Base-by-base conservation (phyloP, 2,113 vertebrate species). In the Corydoras maculifer region DNA sequence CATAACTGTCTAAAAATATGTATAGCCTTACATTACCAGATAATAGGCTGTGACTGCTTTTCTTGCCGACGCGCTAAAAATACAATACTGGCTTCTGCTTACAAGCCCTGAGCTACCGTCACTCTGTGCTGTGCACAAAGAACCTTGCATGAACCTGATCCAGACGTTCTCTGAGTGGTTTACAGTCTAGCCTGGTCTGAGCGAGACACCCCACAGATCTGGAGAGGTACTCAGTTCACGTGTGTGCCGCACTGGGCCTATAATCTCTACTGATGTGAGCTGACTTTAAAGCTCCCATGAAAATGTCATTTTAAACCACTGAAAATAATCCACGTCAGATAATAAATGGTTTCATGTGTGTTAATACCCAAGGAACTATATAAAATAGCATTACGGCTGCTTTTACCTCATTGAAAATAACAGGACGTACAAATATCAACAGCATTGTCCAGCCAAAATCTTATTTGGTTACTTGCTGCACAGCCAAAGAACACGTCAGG, bases 111-210 rank as follows among this genome's bases (percentile, higher is more conserved):
- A 75, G 55, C 74, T 69, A 73, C 77, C 65, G 54, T 75, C 48
- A 18, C 61, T 74, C 61, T 76, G 62, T 25, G 9, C 29, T 43
- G 51, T 66, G 25, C 77, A 79, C 79, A 75, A 75, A 80, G 72
- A 74, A 68, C 68, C 30, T 75, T 71, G 76, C 75, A 76, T 70
- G 60, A 85, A 84, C 82, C 75, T 32, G 83, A 82, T 84, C 82
- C 68, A 77, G 29, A 15, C 62, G 72, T 70, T 75, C 70, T 18
- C 35, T 55, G 51, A 75, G 68, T 60, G 64, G 77, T 75, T 71
- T 51, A 29, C 77, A 57, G 66, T 66, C 59, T 59, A 64, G 70
- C 77, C 76, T 63, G 75, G 58, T 78, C 58, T 65, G 15, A n/a
- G 32, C 9, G 30, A 57, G 57, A 48, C 15, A 43, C 50, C 72